Conservation (phyloP, 2,113 vertebrate genomes). For the Dipodomys merriami region DNA sequence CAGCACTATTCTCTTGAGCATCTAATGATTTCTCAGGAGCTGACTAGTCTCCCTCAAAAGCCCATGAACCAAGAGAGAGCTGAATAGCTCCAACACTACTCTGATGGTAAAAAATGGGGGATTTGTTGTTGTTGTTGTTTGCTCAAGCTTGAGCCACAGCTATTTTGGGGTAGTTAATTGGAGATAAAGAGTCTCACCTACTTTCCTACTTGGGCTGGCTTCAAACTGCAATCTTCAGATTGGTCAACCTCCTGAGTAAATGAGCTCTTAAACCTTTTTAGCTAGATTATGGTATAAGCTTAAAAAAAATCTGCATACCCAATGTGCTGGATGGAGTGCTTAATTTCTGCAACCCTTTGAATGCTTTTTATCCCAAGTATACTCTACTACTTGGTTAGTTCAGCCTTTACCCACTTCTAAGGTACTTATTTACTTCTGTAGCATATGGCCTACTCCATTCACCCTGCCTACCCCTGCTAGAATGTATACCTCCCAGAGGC, state of each 20-base stretch:
- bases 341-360: not conserved
- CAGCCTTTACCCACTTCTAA: not conserved
- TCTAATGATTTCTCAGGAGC: not conserved
- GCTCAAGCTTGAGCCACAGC: no score
- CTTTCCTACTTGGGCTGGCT: no score
- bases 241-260: not conserved
- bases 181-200: no score
- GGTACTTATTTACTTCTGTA: not conserved
- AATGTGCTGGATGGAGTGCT: not conserved
- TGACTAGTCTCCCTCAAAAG: not conserved
- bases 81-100: not conserved
- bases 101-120: not conserved
- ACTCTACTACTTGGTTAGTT: not conserved
- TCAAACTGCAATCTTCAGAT: no score
- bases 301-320: no score
- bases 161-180: no score
- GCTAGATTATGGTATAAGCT: not conserved
- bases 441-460: not conserved
- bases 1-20: no score
- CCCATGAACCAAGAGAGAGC: not conserved
- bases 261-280: not conserved
- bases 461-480: not conserved
- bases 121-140: no score
- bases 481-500: not conserved
- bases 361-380: not conserved